Evolutionary conservation across 92 coral and sea anemone species (phyloP).

Genomic region (Phymanthus crucifer): DNA sequence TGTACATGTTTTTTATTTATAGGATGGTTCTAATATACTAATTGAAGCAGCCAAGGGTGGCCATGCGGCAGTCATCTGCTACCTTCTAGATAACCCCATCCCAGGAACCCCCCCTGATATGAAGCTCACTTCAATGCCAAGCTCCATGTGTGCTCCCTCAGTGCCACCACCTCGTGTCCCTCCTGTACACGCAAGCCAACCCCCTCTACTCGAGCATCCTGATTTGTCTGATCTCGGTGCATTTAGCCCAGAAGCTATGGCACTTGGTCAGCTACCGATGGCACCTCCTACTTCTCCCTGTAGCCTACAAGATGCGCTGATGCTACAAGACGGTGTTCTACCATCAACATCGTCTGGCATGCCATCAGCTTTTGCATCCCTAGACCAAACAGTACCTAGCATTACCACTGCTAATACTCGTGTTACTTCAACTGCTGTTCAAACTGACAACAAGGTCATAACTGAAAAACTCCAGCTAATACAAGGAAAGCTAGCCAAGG

Average conservation of each 20-base stretch:
- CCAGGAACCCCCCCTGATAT: constrained; percentile 89
- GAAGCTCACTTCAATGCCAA: constrained; percentile 76
- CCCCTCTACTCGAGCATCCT: constrained; percentile 84
- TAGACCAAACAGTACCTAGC: constrained; percentile 74
- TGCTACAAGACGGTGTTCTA: constrained; percentile 58
- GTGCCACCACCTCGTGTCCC: constrained; percentile 99
- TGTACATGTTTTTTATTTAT: constrained; percentile 1
- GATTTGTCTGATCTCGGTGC: constrained; percentile 69
- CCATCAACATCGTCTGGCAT: constrained; percentile 68
- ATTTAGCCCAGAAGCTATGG: constrained; percentile 65
- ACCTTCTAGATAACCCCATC: constrained; percentile 86
- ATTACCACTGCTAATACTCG: constrained; percentile 55
- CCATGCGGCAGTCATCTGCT: constrained; percentile 94
- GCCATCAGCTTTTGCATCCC: constrained; percentile 66
- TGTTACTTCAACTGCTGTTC: constrained; percentile 83
- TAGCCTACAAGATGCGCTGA: constrained; percentile 56
- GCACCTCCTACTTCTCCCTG: constrained; percentile 81
- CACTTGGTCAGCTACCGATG: constrained; percentile 69
- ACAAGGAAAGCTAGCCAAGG: constrained; percentile 85
- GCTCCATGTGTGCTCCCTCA: constrained; percentile 76
- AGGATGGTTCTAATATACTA: constrained; percentile 96
- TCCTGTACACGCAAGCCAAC: constrained; percentile 93
- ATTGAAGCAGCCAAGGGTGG: constrained; percentile 99
- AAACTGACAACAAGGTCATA: constrained; percentile 79
- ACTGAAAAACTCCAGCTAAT: constrained; percentile 82